Conservation (phyloP, 2,113 vertebrate species). For the Sylvietta virens region DNA sequence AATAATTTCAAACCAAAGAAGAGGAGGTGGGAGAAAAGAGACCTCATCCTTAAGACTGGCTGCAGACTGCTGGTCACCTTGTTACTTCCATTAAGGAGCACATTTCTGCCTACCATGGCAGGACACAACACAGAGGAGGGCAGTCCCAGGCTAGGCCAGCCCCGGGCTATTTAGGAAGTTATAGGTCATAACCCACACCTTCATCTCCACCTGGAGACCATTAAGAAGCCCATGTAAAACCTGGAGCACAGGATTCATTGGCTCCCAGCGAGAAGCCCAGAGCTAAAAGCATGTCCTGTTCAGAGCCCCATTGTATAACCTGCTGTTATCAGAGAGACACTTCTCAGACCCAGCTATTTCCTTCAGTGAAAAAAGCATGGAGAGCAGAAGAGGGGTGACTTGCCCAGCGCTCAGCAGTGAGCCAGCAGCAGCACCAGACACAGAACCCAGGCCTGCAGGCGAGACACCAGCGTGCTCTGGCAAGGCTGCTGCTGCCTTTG, state of each 20-base stretch:
- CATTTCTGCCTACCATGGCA: not conserved
- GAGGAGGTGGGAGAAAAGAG: not conserved
- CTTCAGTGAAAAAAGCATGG: not conserved
- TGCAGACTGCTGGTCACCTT: not conserved
- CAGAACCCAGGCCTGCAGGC: not conserved
- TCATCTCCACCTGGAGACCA: conserved; percentile 17
- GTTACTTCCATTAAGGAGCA: not conserved
- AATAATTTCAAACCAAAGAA: not conserved
- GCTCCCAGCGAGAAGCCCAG: not conserved
- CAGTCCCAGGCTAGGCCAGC: not conserved
- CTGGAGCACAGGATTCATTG: not conserved
- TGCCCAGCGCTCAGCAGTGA: not conserved
- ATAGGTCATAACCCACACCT: not conserved
- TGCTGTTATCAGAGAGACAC: not conserved
- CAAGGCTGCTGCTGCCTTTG: conserved; percentile 25
- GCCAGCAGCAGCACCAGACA: not conserved
- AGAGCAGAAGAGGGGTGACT: not conserved
- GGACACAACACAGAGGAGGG: not conserved
- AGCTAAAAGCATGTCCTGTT: not conserved
- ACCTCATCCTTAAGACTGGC: not conserved
- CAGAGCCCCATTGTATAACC: not conserved
- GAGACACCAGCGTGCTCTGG: not conserved
- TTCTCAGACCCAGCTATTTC: not conserved
- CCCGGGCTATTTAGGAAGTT: not conserved
- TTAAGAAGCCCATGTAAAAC: not conserved